Percentiles rank a stretch among this genome's conserved stretches.
Evolutionary conservation across 2,797 vertebrate genomes (phyloP).

Genomic region (Muraenolepis orangiensis): DNA sequence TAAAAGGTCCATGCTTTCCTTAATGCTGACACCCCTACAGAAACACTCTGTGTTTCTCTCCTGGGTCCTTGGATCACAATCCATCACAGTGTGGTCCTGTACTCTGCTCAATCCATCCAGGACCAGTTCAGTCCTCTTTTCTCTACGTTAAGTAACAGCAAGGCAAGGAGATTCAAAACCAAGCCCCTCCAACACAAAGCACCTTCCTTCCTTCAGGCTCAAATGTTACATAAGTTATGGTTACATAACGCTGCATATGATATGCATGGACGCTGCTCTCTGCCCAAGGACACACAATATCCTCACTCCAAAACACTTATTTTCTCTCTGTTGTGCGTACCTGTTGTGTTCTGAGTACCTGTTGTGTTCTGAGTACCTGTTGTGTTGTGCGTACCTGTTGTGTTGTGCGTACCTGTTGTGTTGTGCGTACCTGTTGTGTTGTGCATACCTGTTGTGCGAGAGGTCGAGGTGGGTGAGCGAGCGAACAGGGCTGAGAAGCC

Average conservation of each 20-base stretch:
- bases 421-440: too few species aligned
- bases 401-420: too few species aligned
- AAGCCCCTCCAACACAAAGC: not conserved
- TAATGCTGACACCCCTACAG: not conserved
- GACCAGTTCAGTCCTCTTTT: not conserved
- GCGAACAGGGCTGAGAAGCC: conserved; percentile 80
- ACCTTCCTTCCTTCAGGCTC: not conserved
- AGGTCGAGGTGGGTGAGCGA: conserved; percentile 86
- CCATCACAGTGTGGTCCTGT: too few species aligned
- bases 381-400: too few species aligned
- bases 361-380: too few species aligned
- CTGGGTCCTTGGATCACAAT: not conserved
- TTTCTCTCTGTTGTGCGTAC: too few species aligned
- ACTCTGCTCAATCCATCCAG: not conserved
- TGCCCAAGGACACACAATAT: too few species aligned
- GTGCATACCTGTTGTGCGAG: conserved; percentile 87
- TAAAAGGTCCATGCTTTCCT: not conserved
- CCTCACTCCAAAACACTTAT: too few species aligned
- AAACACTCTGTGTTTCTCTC: not conserved
- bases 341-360: too few species aligned
- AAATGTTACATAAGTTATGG: not conserved
- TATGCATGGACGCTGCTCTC: not conserved
- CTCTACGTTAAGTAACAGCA: not conserved
- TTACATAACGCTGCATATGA: not conserved
- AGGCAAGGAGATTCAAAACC: not conserved